Evolutionary conservation across 2,113 vertebrate genomes (phyloP).

Genomic region (Psophia crepitans): DNA sequence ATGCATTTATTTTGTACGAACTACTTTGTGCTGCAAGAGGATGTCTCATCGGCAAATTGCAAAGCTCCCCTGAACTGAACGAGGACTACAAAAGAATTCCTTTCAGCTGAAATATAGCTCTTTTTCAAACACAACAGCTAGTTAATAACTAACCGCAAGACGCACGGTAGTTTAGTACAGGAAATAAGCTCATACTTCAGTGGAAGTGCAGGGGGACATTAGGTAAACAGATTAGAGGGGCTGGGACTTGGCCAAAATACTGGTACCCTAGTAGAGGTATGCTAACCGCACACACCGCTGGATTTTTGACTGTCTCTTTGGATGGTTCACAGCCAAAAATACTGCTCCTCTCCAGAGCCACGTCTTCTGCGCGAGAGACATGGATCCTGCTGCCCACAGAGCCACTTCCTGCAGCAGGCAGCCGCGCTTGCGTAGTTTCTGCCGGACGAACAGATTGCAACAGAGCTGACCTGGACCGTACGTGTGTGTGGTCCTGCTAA

Average conservation of each 20-base stretch:
- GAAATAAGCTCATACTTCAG: not conserved
- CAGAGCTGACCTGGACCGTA: fast-evolving
- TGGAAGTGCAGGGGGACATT: not conserved
- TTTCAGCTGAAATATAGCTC: not conserved
- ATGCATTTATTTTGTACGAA: not conserved
- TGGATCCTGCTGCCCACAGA: not conserved
- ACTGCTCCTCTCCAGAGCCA: fast-evolving
- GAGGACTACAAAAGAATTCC: not conserved
- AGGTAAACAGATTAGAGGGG: not conserved
- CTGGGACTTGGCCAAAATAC: not conserved
- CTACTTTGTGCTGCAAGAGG: not conserved
- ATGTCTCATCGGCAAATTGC: not conserved
- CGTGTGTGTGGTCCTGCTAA: fast-evolving
- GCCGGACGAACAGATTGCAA: not conserved
- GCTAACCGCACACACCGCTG: not conserved
- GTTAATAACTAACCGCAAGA: not conserved
- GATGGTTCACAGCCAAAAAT: not conserved
- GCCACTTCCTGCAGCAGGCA: not conserved
- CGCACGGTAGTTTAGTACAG: not conserved
- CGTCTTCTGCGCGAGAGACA: not conserved
- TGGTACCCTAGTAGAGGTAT: not conserved
- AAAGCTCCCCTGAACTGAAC: fast-evolving
- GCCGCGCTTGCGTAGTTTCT: fast-evolving
- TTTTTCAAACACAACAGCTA: not conserved
- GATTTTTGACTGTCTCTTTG: not conserved